These are phyloP conservation scores for Tetrax tetrax DNA, from an alignment of 2,113 vertebrate genomes.

Conservation along the genomic window DNA sequence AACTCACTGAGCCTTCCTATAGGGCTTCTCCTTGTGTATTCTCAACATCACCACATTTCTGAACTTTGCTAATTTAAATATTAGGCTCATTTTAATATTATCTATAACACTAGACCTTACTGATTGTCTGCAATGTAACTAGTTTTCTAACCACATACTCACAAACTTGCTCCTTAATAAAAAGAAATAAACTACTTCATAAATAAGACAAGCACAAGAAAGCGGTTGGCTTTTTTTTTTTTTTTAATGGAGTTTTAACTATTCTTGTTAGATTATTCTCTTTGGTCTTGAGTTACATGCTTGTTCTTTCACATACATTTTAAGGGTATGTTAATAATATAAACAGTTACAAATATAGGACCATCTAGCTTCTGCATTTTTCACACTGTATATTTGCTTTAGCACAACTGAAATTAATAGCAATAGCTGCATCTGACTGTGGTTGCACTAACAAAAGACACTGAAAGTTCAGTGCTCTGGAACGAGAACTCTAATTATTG, in stretches of 20 bases:
- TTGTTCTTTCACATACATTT: neutral
- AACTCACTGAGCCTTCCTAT: neutral
- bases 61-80: slow-evolving; percentile 52
- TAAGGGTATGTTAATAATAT: neutral
- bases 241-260: neutral
- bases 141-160: neutral
- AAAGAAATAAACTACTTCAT: neutral
- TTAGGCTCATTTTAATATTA: slow-evolving; percentile 12
- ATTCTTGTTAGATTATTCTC: neutral
- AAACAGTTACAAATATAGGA: neutral
- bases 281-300: neutral
- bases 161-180: neutral
- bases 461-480: slow-evolving; percentile 25
- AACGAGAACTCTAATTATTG: neutral
- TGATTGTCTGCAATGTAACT: neutral
- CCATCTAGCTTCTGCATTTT: neutral
- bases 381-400: neutral
- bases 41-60: neutral
- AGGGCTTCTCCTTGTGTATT: neutral
- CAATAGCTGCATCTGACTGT: neutral
- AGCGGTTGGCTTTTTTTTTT: neutral
- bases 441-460: slow-evolving; percentile 1
- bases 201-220: neutral
- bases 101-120: neutral
- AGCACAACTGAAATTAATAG: neutral